These are phyloP conservation scores for Cydia splendana DNA, from an alignment of 1,140 invertebrate species.

Conservation along the genomic window DNA sequence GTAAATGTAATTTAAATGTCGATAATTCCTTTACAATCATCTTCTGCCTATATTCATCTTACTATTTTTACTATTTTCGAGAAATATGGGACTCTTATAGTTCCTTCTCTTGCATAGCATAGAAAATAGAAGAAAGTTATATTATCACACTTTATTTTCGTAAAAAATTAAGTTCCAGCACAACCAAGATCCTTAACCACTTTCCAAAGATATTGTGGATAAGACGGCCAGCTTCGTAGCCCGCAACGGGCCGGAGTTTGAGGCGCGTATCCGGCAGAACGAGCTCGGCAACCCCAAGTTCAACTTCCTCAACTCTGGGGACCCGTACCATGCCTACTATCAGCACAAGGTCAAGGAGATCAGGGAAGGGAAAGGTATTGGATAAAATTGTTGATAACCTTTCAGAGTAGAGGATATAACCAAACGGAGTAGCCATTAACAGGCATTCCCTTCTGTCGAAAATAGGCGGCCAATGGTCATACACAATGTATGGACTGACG, in stretches of 20 bases:
- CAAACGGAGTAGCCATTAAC: too few relatives aligned
- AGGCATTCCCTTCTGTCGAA: too few relatives aligned
- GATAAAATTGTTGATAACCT: not conserved
- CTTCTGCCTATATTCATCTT: too few relatives aligned
- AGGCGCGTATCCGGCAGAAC: slow-evolving; percentile 97
- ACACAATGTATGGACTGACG: too few relatives aligned
- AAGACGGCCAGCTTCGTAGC: slow-evolving; percentile 99
- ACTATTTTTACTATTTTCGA: too few relatives aligned
- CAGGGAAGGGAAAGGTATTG: slow-evolving; percentile 90
- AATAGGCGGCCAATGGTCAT: too few relatives aligned
- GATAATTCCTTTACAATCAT: too few relatives aligned
- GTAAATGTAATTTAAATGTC: too few relatives aligned
- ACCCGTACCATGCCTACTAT: slow-evolving; percentile 99
- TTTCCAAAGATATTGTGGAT: slow-evolving; percentile 96
- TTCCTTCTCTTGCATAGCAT: too few relatives aligned
- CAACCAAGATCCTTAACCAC: slow-evolving; percentile 59
- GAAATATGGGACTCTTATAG: too few relatives aligned
- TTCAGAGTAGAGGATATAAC: too few relatives aligned
- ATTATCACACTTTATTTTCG: not conserved
- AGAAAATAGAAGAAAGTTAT: too few relatives aligned
- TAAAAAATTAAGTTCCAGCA: not conserved
- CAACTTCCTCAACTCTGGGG: slow-evolving; percentile 97
- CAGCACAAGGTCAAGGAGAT: slow-evolving; percentile 99
- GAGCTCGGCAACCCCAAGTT: slow-evolving; percentile 99
- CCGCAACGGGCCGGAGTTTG: slow-evolving; percentile 98